Evolutionary conservation across 2,888 invertebrate genomes (phyloP), one percentile per base, ranked within the genome.

Genomic region (Junonia oenone): DNA sequence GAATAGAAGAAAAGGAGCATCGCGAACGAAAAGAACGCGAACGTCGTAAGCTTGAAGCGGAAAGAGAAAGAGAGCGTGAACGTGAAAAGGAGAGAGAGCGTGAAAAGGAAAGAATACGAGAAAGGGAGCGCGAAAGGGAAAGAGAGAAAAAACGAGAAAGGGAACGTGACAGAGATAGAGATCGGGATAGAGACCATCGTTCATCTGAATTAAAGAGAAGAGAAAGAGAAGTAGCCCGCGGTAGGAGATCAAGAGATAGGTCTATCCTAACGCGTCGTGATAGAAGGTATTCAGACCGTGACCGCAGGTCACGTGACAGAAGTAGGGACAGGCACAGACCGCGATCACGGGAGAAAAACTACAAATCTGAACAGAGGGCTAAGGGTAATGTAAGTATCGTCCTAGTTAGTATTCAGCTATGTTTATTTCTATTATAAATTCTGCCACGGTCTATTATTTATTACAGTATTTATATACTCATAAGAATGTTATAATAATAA

Each of bases 11-110:
- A 66, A 87, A 67, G 79, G 92, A 62, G 33, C 56, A 62, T 49
- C 90, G 67, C 71, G 86, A 77, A 60, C 78, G 76, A 31, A 85
- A 76, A 49, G 79, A 83, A 52, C 73, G 78, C 58, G 78, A 87
- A 67, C 77, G 81, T 65, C 76, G 68, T 62, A 76, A 74, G 57
- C 26, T 51, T 27, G 75, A 79, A 35, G 66, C 73, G 72, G 60
- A 91, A 57, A 57, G 63, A 40, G 68, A 72, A 43, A 56, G 66
- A 45, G 68, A 68, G 33, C 62, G 68, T 43, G 71, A 68, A 33
- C 69, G 74, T 31, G 81, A 80, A 45, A 63, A 63, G 15, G 70
- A 70, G 69, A 38, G 74, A 6, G 60, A 62, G 6, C 51, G 54
- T 9, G 59, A 58, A 15, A 43, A 45, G n/a, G 54, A 51, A 29